Evolutionary conservation across 2,797 vertebrate species (phyloP).

Genomic region (Pseudochaenichthys georgianus): DNA sequence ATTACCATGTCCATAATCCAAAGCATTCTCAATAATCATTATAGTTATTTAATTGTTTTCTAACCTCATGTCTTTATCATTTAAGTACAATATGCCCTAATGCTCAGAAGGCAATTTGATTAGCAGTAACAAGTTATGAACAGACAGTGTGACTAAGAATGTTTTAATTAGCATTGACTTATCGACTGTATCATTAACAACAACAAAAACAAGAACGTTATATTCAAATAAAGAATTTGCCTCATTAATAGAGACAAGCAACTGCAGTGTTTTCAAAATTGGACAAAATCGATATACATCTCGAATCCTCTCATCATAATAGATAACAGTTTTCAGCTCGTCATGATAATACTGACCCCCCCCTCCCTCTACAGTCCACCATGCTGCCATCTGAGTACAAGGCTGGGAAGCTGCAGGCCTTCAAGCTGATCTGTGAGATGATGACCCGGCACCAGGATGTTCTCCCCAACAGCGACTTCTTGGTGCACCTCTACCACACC

Average conservation of each 20-base stretch:
- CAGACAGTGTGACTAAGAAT: background rate
- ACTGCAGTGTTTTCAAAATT: background rate
- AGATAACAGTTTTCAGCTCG: background rate
- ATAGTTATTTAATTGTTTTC: background rate
- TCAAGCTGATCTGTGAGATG: conserved; percentile 96
- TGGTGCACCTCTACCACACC: conserved; percentile 95
- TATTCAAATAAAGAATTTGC: background rate
- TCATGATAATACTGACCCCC: background rate
- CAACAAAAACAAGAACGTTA: background rate
- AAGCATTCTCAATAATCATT: background rate
- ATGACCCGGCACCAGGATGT: conserved; percentile 98
- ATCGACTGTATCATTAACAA: background rate
- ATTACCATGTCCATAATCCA: background rate
- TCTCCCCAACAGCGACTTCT: conserved; percentile 94
- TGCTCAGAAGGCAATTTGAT: conserved; percentile 2
- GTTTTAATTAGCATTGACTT: background rate
- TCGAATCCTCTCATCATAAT: too few relatives aligned
- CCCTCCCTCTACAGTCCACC: conserved; percentile 85
- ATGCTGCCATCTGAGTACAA: conserved; percentile 93
- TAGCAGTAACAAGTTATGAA: background rate
- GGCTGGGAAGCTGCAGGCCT: conserved; percentile 94
- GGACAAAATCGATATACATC: too few relatives aligned
- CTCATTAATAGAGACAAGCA: background rate
- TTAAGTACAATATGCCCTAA: background rate
- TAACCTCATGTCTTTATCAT: background rate